Percentiles rank a stretch among this genome's conserved stretches.
These are phyloP conservation scores for Micrasema longulum DNA, from an alignment of 1,140 invertebrate genomes.

Conservation along the genomic window DNA sequence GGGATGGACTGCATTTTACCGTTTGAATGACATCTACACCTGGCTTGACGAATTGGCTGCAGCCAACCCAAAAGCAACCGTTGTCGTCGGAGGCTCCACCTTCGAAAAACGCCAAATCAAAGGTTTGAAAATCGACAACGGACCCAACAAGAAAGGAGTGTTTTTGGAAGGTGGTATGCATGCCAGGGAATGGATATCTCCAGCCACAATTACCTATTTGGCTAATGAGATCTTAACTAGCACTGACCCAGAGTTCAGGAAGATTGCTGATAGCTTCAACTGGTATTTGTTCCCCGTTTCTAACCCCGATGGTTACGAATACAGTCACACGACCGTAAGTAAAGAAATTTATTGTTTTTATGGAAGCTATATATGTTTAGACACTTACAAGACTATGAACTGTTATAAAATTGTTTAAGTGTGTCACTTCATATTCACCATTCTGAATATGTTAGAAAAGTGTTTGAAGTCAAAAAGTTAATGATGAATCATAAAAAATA, in stretches of 20 bases:
- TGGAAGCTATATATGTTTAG: too few species aligned
- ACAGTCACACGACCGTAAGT: slow-evolving; percentile 68
- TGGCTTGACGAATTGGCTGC: slow-evolving; percentile 63
- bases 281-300: slow-evolving; percentile 72
- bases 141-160: slow-evolving; percentile 58
- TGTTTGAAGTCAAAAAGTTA: too few species aligned
- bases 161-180: slow-evolving; percentile 78
- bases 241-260: slow-evolving; percentile 58
- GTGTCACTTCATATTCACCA: too few species aligned
- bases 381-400: too few species aligned
- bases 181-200: slow-evolving; percentile 82
- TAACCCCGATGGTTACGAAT: slow-evolving; percentile 81
- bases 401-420: too few species aligned
- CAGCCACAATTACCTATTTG: slow-evolving; percentile 78
- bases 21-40: slow-evolving; percentile 63
- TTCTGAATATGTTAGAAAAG: too few species aligned
- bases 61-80: slow-evolving; percentile 62
- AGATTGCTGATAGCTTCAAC: slow-evolving; percentile 69
- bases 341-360: too few species aligned
- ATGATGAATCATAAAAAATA: too few species aligned
- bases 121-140: slow-evolving; percentile 70
- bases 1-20: slow-evolving; percentile 64
- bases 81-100: slow-evolving; percentile 69
- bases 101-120: slow-evolving; percentile 73
- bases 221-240: slow-evolving; percentile 72